Evolutionary conservation across 2,888 invertebrate species (phyloP).

Genomic region (Mythimna lalbum): DNA sequence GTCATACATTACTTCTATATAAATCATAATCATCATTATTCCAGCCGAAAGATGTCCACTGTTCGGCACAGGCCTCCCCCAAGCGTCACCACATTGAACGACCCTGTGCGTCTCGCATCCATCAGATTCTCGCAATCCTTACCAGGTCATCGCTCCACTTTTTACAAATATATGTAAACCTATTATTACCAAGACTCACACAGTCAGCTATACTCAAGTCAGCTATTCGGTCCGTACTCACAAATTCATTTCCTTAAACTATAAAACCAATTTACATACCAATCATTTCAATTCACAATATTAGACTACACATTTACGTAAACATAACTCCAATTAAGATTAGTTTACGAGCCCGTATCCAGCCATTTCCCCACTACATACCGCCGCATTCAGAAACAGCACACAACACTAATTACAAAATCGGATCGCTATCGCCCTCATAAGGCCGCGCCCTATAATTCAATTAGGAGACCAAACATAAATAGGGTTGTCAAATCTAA

Average conservation of each 20-base stretch:
- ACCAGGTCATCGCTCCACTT: no score
- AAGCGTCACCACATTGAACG: no score
- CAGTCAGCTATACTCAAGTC: neutral
- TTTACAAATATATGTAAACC: neutral
- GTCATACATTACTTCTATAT: no score
- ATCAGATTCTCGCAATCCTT: no score
- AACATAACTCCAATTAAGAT: conserved; percentile 49
- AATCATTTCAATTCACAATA: conserved; percentile 20
- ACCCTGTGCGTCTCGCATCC: no score
- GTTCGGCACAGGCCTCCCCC: no score
- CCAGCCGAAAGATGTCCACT: no score
- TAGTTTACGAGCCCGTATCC: conserved; percentile 46
- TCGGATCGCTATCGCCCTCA: conserved; percentile 78
- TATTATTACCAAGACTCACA: fast-evolving
- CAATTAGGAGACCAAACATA: conserved; percentile 85
- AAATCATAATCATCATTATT: no score
- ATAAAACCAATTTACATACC: neutral
- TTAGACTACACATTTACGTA: conserved; percentile 32
- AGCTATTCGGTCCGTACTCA: neutral
- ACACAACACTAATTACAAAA: conserved; percentile 75
- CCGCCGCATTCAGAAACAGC: conserved; percentile 53
- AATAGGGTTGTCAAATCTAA: conserved; percentile 84
- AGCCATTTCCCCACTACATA: conserved; percentile 47
- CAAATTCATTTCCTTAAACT: neutral
- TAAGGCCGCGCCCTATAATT: conserved; percentile 83